A percentile compares a stretch with the other conserved stretches of the same genome.
These are phyloP conservation scores for Neoseiulus cucumeris DNA, from an alignment of 1,140 invertebrate species.

Conservation along the genomic window DNA sequence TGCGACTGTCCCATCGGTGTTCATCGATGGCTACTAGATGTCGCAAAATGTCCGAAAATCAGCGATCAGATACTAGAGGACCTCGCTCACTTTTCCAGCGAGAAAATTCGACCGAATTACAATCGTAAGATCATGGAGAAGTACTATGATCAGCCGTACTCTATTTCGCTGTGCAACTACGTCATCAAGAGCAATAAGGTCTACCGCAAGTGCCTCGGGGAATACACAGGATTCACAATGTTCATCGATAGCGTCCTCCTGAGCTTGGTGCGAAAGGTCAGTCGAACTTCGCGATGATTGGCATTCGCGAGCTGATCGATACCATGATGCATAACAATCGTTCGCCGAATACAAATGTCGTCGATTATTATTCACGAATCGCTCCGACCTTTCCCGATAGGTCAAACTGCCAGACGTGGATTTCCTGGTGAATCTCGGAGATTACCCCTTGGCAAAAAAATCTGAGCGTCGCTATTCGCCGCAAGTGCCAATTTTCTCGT, in stretches of 20 bases:
- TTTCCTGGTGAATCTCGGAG: constrained; percentile 78
- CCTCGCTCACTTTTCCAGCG: constrained; percentile 41
- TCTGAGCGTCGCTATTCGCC: constrained; percentile 17
- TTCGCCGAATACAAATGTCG: background rate
- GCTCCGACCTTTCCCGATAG: constrained; percentile 20
- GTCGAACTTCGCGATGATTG: background rate
- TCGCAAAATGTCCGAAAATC: constrained; percentile 41
- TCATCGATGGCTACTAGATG: constrained; percentile 39
- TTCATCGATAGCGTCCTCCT: constrained; percentile 74
- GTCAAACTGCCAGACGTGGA: constrained; percentile 58
- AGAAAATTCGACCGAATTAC: constrained; percentile 49
- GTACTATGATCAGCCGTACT: constrained; percentile 1
- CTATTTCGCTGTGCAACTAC: background rate
- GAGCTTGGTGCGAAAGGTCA: constrained; percentile 58
- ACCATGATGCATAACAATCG: background rate
- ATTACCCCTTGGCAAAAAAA: constrained; percentile 57
- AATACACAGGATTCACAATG: constrained; percentile 88
- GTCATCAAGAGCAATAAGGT: constrained; percentile 32
- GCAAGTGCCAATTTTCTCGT: constrained; percentile 72
- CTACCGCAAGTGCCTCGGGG: constrained; percentile 70
- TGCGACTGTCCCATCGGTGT: constrained; percentile 58
- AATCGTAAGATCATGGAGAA: constrained; percentile 31
- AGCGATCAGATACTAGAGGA: constrained; percentile 53
- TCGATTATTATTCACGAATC: background rate
- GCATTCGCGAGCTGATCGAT: too few species aligned